Conservation (phyloP, 2,797 vertebrate species). For the Phylloscopus collybita region DNA sequence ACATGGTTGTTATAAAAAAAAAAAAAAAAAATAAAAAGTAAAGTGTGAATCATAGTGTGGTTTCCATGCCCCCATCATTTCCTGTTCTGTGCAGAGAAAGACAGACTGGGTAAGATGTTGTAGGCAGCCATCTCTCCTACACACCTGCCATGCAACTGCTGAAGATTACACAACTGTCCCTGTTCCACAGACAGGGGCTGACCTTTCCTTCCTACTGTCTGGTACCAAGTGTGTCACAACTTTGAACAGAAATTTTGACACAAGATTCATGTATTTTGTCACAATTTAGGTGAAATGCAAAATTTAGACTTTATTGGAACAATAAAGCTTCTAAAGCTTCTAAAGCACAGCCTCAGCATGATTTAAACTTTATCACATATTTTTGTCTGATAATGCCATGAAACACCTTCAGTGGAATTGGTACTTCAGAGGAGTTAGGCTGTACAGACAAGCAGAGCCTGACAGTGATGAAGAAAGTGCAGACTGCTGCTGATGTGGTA, state of each 20-base stretch:
- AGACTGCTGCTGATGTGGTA: background rate
- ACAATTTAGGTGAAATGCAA: constrained; percentile 1
- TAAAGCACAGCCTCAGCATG: background rate
- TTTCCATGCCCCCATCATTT: background rate
- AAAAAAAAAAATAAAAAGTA: background rate
- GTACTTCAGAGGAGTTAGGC: background rate
- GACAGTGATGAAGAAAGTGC: background rate
- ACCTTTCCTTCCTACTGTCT: constrained; percentile 54
- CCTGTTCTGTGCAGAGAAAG: background rate
- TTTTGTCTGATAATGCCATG: background rate
- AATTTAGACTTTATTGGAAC: background rate
- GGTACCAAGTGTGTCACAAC: constrained; percentile 27
- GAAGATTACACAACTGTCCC: constrained; percentile 34
- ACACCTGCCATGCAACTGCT: background rate
- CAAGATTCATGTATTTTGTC: background rate
- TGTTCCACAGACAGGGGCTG: background rate
- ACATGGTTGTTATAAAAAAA: background rate
- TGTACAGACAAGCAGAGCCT: background rate
- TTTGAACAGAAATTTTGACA: constrained; percentile 21
- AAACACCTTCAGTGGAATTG: background rate
- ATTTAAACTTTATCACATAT: background rate
- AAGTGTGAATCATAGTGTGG: background rate
- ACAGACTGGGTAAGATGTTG: background rate
- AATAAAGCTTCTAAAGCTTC: no score
- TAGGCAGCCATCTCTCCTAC: background rate